Base-by-base conservation (phyloP, 2,113 vertebrate species). In the Ia io region DNA sequence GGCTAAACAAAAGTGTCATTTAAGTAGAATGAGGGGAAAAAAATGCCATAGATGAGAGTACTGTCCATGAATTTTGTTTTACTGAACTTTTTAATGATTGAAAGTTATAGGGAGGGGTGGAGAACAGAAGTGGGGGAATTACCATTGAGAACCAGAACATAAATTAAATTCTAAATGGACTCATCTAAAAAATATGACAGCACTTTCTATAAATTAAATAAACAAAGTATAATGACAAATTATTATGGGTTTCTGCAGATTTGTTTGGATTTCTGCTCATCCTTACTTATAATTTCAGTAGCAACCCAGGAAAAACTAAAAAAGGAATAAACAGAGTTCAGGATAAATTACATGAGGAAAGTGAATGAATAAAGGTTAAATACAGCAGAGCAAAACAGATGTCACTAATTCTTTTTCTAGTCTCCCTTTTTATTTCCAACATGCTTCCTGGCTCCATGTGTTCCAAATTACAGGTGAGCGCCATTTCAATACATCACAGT, bases 361-460 rank as follows among this genome's bases (percentile, higher is more conserved):
- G 23, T 79, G 51, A 95, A 56, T 79, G 25, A 77, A 89, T 44
- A 79, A 78, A 91, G 78, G 42, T 88, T 83, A 77, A 56, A 82
- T 5, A 82, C 69, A 76, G 28, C 40, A 95, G 17, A 37, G 78
- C 49, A 30, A 84, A 73, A 56, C 61, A 88, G 90, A 92, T 4
- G 71, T 63, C 51, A 71, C 18, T 63, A 44, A 88, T 53, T 84
- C 70, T 71, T 93, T 95, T 32, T 76, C 42, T 32, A 23, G 71
- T 79, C 51, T 95, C 63, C 78, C 65, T 92, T 71, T 95, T 30
- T 56, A 47, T 56, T 89, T 56, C 63, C 85, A 84, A 89, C 53
- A 65, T 5, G 11, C 25, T 84, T 93, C 89, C 44, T 73, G 35
- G 44, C 25, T 93, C 84, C 79, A 56, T 22, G 51, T 93, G 79